Percentiles rank a stretch among this genome's conserved stretches.
These are phyloP conservation scores for Exocentrus adspersus DNA, from an alignment of 2,888 invertebrate genomes.

Conservation along the genomic window DNA sequence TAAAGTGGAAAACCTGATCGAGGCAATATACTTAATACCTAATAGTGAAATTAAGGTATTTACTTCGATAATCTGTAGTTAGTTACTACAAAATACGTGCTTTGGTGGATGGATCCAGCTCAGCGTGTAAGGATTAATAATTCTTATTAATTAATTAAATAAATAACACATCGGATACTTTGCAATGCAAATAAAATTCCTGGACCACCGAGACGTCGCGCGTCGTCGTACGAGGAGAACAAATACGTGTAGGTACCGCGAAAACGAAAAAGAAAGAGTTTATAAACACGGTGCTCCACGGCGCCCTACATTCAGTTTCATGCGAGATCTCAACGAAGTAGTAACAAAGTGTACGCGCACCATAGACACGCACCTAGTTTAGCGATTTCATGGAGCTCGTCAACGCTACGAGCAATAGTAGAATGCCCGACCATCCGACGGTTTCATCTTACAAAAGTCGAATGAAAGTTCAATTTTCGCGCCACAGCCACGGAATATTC, in stretches of 20 bases:
- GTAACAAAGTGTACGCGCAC: no score
- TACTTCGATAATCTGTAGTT: no score
- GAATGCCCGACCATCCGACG: conserved; percentile 27
- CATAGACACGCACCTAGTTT: conserved; percentile 2
- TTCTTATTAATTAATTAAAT: no score
- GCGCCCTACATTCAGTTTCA: conserved; percentile 22
- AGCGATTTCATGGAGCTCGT: conserved; percentile 24
- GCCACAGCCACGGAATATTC: no score
- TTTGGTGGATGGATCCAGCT: no score
- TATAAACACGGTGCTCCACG: conserved; percentile 16
- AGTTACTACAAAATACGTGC: no score
- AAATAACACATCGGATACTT: no score
- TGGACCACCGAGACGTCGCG: background rate
- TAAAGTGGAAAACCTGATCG: no score
- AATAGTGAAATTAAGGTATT: no score
- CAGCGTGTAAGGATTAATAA: no score
- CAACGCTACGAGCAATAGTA: conserved; percentile 17
- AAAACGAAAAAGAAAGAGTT: conserved; percentile 26
- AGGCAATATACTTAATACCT: no score
- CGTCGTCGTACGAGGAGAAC: conserved; percentile 2
- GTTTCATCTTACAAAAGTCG: conserved; percentile 26
- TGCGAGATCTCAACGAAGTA: conserved; percentile 17
- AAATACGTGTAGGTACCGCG: background rate
- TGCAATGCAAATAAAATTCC: background rate
- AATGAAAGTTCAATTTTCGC: conserved; percentile 42